These are phyloP conservation scores for Drosophila paucipuncta DNA, from an alignment of 2,888 invertebrate species.

Conservation along the genomic window DNA sequence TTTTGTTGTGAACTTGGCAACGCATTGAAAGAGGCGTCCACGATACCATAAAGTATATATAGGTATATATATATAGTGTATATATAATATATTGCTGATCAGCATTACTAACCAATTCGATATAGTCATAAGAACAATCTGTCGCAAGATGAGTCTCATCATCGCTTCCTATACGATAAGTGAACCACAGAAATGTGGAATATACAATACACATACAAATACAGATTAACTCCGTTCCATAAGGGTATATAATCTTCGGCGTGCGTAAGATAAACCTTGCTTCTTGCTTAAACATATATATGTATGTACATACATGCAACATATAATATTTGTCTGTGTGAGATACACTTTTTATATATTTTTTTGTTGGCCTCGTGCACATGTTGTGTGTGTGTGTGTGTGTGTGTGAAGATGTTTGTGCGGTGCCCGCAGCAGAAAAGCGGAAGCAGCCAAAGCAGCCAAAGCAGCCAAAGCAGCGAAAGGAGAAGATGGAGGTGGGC, in stretches of 20 bases:
- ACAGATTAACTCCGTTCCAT: not conserved
- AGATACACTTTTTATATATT: constrained; percentile 13
- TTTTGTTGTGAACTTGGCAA: not conserved
- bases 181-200: not conserved
- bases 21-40: not conserved
- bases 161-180: not conserved
- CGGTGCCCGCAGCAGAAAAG: constrained; percentile 74
- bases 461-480: constrained; percentile 31
- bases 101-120: not conserved
- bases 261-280: not conserved
- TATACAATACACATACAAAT: not conserved
- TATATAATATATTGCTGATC: not conserved
- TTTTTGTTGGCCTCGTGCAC: constrained; percentile 24
- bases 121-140: not conserved
- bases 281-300: not conserved
- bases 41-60: too few species aligned
- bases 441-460: constrained; percentile 59
- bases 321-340: constrained; percentile 7
- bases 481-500: not conserved
- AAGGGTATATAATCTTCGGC: not conserved
- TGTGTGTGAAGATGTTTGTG: constrained; percentile 69
- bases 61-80: not conserved
- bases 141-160: not conserved
- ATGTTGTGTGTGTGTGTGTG: constrained; percentile 34
- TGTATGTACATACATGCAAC: constrained; percentile 4